Conservation (phyloP, 2,888 invertebrate species). For the Nephrotoma guestfalica region DNA sequence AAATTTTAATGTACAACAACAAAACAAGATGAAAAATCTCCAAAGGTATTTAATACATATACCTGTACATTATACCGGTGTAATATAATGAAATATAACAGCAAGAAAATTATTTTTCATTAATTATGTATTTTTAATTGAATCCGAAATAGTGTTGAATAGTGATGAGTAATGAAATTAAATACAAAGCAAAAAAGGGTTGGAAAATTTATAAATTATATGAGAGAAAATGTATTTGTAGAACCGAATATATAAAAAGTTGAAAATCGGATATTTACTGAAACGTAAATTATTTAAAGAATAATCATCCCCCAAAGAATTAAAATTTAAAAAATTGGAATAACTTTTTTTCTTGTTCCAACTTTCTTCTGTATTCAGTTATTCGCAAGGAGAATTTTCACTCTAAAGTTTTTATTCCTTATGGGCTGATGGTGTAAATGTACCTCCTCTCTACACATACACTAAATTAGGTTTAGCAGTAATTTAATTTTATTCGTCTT, state of each 20-base stretch:
- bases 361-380: background rate
- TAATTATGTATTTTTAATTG: background rate
- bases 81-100: background rate
- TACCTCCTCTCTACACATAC: background rate
- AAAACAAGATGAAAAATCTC: background rate
- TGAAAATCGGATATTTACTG: background rate
- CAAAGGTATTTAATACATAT: background rate
- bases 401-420: background rate
- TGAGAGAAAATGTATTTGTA: background rate
- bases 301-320: background rate
- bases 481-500: background rate
- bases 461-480: background rate
- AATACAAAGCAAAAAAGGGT: background rate
- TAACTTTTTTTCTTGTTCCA: background rate
- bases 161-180: background rate
- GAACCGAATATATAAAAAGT: background rate
- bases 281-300: background rate
- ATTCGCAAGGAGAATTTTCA: background rate
- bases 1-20: background rate
- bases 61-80: background rate
- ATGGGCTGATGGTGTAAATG: too few relatives aligned
- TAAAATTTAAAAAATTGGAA: background rate
- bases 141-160: background rate
- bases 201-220: background rate
- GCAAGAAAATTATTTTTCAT: background rate